Conservation (phyloP, 2,888 invertebrate species). For the Dyspetes luteomarginatus region DNA sequence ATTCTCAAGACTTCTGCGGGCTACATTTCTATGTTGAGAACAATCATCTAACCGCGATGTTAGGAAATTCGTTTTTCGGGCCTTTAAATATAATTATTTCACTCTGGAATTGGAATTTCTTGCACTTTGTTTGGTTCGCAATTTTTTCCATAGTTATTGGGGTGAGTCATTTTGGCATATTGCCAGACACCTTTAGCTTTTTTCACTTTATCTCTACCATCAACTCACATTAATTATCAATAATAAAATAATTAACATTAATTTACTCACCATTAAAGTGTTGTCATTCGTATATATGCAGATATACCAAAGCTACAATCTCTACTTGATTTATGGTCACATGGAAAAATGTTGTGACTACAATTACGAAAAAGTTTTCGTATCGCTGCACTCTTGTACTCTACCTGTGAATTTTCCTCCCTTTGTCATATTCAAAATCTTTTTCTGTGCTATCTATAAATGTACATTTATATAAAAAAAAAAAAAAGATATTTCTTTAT, state of each 20-base stretch:
- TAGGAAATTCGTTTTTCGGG: background rate
- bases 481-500: background rate
- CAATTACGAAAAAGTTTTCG: too few relatives aligned
- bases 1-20: slow-evolving; percentile 30
- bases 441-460: background rate
- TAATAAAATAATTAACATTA: background rate
- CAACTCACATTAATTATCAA: background rate
- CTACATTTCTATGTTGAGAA: slow-evolving; percentile 42
- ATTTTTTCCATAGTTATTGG: too few relatives aligned
- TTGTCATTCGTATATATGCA: background rate
- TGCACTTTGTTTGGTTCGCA: background rate
- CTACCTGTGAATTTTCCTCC: background rate
- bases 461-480: background rate
- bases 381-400: background rate
- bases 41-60: slow-evolving; percentile 10
- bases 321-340: background rate
- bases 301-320: background rate
- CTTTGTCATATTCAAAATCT: background rate
- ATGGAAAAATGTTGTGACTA: background rate
- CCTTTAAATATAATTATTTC: background rate
- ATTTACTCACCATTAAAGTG: background rate
- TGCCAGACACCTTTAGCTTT: too few relatives aligned
- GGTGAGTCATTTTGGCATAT: too few relatives aligned
- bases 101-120: background rate
- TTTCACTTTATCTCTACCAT: too few relatives aligned